Evolutionary conservation across 1,140 invertebrate species (phyloP).

Genomic region (Trissolcus basalis): DNA sequence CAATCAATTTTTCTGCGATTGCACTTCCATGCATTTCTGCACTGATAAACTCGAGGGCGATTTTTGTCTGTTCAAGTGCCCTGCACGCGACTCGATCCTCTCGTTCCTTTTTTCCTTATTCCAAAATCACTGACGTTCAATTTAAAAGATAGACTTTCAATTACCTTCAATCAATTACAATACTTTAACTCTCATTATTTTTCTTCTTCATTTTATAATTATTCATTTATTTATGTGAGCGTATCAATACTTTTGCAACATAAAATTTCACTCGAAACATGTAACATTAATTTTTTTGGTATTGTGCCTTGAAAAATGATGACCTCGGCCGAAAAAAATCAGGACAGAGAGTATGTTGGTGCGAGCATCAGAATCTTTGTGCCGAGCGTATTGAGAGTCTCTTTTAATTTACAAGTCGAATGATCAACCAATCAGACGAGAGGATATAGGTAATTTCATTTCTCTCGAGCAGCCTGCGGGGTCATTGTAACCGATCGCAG

Average conservation of each 20-base stretch:
- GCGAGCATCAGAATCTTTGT: conserved; percentile 13
- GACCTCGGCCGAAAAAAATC: too few species aligned
- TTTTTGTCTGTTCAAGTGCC: conserved; percentile 48
- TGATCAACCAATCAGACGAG: conserved; percentile 62
- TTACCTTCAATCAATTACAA: too few species aligned
- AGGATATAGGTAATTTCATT: conserved; percentile 72
- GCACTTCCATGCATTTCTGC: conserved; percentile 30
- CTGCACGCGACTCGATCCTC: conserved; percentile 59
- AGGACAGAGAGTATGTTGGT: too few species aligned
- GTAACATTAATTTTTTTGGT: too few species aligned
- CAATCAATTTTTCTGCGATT: conserved; percentile 46
- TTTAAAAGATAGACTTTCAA: too few species aligned
- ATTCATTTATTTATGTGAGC: too few species aligned
- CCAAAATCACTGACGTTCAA: too few species aligned
- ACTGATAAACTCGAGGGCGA: conserved; percentile 36
- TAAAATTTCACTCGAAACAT: too few species aligned
- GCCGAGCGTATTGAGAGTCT: conserved; percentile 54
- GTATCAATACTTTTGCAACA: too few species aligned
- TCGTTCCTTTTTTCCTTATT: conserved; percentile 2
- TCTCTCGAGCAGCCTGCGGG: conserved; percentile 62
- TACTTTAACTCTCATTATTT: too few species aligned
- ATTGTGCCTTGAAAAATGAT: too few species aligned
- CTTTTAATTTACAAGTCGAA: conserved; percentile 69
- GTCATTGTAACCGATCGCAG: conserved; percentile 71
- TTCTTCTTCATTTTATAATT: too few species aligned